A percentile compares a stretch with the other conserved stretches of the same genome.
Evolutionary conservation across 2,113 vertebrate genomes (phyloP).

Genomic region (Cochlearius cochlearius): DNA sequence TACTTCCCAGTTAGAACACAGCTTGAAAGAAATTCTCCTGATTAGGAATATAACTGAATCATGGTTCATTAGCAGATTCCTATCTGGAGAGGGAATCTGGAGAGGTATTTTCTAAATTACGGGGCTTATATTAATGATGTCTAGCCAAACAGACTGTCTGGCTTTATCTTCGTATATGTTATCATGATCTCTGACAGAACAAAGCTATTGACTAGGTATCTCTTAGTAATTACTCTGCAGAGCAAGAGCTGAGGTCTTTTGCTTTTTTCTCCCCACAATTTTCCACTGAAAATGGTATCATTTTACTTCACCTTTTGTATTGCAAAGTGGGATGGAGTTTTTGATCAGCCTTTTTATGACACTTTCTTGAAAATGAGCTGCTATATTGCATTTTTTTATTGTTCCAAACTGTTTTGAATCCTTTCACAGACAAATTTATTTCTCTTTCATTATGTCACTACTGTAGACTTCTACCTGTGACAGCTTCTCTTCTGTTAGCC

Average conservation of each 20-base stretch:
- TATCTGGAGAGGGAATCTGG: constrained; percentile 27
- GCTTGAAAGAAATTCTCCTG: constrained; percentile 51
- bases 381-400: background rate
- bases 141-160: constrained; percentile 39
- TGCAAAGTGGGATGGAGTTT: constrained; percentile 19
- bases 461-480: background rate
- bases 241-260: background rate
- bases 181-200: constrained; percentile 31
- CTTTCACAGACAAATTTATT: background rate
- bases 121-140: constrained; percentile 15
- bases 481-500: background rate
- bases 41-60: constrained; percentile 66
- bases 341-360: constrained; percentile 35
- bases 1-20: background rate
- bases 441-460: background rate
- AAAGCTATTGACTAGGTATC: constrained; percentile 39
- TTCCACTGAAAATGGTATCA: constrained; percentile 24
- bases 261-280: constrained; percentile 26
- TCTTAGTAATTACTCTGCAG: constrained; percentile 34
- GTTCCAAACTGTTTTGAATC: background rate
- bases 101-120: constrained; percentile 24
- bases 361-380: background rate
- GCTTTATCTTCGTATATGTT: background rate
- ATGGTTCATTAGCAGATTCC: constrained; percentile 57
- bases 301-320: constrained; percentile 31